Evolutionary conservation across 2,113 vertebrate genomes (phyloP).

Genomic region (Struthio camelus): DNA sequence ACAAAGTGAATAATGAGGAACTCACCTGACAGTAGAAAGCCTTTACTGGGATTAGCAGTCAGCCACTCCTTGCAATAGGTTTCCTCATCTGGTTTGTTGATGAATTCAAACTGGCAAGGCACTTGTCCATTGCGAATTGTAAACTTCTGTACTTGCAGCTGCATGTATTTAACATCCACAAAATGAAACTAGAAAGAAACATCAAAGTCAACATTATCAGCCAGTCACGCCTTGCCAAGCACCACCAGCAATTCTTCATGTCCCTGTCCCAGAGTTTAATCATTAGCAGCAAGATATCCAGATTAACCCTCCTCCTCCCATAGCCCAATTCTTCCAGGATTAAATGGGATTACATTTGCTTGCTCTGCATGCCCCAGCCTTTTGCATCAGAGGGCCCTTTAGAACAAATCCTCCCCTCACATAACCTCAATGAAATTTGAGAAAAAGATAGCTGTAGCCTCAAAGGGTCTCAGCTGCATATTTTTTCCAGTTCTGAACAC

Average conservation of each 20-base stretch:
- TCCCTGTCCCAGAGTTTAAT: background rate
- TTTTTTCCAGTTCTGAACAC: background rate
- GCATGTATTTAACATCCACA: slow-evolving; percentile 92
- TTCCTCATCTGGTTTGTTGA: slow-evolving; percentile 88
- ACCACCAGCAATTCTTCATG: background rate
- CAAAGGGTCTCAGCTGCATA: background rate
- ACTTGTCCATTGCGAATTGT: slow-evolving; percentile 89
- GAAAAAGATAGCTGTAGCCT: background rate
- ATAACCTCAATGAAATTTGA: background rate
- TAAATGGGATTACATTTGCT: background rate
- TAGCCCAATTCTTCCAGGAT: background rate
- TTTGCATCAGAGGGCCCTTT: background rate
- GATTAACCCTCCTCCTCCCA: background rate
- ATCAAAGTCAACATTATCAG: background rate
- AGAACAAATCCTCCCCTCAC: background rate
- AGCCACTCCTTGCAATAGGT: slow-evolving; percentile 94
- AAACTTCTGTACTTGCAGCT: slow-evolving; percentile 84
- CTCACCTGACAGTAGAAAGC: slow-evolving; percentile 91
- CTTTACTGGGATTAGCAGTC: slow-evolving; percentile 86
- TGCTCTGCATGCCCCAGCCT: background rate
- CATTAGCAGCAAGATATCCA: background rate
- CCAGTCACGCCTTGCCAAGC: background rate
- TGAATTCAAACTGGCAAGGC: slow-evolving; percentile 96
- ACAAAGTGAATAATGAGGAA: background rate
- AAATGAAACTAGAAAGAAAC: slow-evolving; percentile 85